phyloP scores from a whole-genome alignment of 2,113 vertebrate species.

The Dascyllus trimaculatus region DNA sequence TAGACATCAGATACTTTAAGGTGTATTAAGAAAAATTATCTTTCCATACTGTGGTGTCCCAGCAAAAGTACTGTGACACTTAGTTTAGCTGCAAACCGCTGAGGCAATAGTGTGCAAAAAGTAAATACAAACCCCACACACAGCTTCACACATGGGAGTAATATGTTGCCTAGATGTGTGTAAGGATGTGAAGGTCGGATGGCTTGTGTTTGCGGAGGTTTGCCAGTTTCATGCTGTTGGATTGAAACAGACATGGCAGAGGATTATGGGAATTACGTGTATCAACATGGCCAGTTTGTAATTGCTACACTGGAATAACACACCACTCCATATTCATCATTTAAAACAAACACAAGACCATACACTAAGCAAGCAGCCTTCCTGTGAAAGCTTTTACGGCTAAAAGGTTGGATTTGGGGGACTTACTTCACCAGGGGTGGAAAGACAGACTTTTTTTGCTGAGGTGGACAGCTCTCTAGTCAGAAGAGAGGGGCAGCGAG shows the following conservation, averaged over 20 bases:
- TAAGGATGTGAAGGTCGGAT: background rate
- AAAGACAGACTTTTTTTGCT: constrained; percentile 60
- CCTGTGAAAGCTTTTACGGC: constrained; percentile 63
- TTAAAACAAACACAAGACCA: constrained; percentile 64
- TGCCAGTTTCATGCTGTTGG: constrained; percentile 39
- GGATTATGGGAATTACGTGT: constrained; percentile 55
- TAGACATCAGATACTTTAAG: background rate
- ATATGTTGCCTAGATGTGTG: constrained; percentile 6
- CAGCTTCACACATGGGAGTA: background rate
- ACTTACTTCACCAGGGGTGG: constrained; percentile 49
- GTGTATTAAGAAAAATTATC: constrained; percentile 1
- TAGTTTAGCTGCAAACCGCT: no score
- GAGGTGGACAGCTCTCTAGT: constrained; percentile 62
- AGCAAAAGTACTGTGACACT: no score
- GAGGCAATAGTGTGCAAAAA: background rate
- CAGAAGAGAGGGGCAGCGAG: constrained; percentile 52
- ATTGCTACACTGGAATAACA: constrained; percentile 70
- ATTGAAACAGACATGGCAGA: constrained; percentile 41
- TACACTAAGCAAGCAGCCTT: constrained; percentile 53
- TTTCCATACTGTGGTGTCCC: background rate
- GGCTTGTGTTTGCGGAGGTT: constrained; percentile 1
- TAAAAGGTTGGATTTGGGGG: constrained; percentile 38
- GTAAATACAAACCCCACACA: background rate
- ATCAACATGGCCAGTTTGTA: constrained; percentile 54
- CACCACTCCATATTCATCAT: constrained; percentile 69